Evolutionary conservation across 2,113 vertebrate species (phyloP).

Genomic region (Solea senegalensis): DNA sequence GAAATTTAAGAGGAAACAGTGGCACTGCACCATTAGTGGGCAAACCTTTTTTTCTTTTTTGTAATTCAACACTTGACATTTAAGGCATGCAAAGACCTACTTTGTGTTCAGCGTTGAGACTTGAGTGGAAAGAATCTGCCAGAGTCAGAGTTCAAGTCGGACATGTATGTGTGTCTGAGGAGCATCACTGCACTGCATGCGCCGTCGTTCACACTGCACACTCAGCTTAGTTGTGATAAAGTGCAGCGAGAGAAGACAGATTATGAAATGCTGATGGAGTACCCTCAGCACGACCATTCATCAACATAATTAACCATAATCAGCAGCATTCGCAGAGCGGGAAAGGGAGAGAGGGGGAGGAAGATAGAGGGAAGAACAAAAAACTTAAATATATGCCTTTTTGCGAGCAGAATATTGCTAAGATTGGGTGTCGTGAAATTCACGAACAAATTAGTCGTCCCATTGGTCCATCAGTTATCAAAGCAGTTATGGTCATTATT

Average conservation of each 20-base stretch:
- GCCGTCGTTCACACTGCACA: conserved; percentile 25
- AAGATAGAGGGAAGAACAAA: conserved; percentile 21
- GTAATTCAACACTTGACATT: background rate
- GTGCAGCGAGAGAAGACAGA: conserved; percentile 59
- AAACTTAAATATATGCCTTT: conserved; percentile 15
- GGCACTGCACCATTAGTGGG: background rate
- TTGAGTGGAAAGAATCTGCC: background rate
- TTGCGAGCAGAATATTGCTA: conserved; percentile 5
- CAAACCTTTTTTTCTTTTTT: background rate
- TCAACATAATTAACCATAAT: conserved; percentile 83
- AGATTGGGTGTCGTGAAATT: background rate
- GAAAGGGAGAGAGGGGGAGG: conserved; percentile 47
- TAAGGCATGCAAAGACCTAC: background rate
- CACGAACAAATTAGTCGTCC: background rate
- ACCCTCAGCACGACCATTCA: conserved; percentile 74
- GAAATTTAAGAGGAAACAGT: conserved; percentile 3
- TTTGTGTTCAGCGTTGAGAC: conserved; percentile 5
- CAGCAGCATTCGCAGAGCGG: conserved; percentile 70
- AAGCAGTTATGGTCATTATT: background rate
- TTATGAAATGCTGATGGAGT: conserved; percentile 78
- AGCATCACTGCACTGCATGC: conserved; percentile 7
- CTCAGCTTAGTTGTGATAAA: conserved; percentile 54
- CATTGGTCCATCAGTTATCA: background rate
- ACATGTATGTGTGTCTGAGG: conserved; percentile 18
- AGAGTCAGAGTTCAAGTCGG: conserved; percentile 19